Evolutionary conservation across 2,113 vertebrate genomes (phyloP).

Genomic region (Asarcornis scutulata): DNA sequence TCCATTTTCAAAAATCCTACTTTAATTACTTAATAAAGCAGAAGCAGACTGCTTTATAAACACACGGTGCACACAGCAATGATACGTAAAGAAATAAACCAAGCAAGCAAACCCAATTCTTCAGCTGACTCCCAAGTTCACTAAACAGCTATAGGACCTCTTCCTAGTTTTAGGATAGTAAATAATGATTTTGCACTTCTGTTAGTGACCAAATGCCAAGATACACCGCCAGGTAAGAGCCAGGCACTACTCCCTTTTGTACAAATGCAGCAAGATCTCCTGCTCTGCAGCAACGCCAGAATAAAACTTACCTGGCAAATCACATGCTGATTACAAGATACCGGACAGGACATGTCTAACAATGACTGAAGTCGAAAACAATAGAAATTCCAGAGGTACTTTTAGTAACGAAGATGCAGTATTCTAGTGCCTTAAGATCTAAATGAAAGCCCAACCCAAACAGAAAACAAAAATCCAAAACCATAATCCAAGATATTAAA

Average conservation of each 20-base stretch:
- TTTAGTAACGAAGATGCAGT: neutral
- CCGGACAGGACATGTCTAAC: neutral
- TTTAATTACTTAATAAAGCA: neutral
- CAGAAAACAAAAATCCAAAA: neutral
- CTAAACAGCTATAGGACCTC: neutral
- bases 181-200: neutral
- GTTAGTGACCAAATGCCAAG: neutral
- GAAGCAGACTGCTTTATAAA: too few relatives aligned
- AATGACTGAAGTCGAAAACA: neutral
- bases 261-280: neutral
- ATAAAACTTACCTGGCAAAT: neutral
- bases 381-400: neutral
- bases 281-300: neutral
- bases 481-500: neutral
- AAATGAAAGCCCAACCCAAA: neutral
- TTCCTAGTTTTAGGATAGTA: neutral
- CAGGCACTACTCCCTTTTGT: neutral
- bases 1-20: neutral
- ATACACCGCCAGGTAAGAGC: neutral
- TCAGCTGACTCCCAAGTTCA: neutral
- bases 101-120: neutral
- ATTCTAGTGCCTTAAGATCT: neutral
- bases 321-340: neutral
- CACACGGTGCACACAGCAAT: accelerated
- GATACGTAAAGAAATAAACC: neutral